Base-by-base conservation (phyloP, 1,140 invertebrate genomes). In the Bombus turneri region DNA sequence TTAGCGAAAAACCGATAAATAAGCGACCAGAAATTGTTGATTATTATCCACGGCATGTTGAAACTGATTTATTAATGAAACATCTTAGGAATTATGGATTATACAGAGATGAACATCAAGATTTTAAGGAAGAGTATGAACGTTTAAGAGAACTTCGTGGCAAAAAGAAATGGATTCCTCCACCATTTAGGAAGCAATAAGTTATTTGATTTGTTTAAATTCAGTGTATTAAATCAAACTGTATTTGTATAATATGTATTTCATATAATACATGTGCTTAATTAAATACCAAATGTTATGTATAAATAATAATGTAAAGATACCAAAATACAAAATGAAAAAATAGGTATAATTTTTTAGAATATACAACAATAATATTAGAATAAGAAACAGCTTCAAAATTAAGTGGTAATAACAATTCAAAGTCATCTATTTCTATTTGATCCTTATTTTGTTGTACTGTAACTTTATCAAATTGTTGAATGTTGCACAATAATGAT, bases 121-220 rank as follows among this genome's bases (percentile, higher is more conserved):
- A 99, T 95, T 99, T 99, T 91, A 97, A 97, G 87, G 98, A 99
- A 68, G 98, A 99, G 94, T 98, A 98, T 96, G 96, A 96, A 84
- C 95, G 98, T 83, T 95, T 98, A 81, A 95, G 97, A 87, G 96
- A 95, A 77, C 95, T 99, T 28, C 95, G 98, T 83, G 98, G 98
- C 31, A 99, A 99, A 78, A 37, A 25, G 1, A 88, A 79, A 43
- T 91, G 87, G 85, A 9, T 88, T 80, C 22, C 85, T 39, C 83
- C 87, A 66, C 13, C 0, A 15, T 68, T 28, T 25, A 86, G 78
- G 62, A 81, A 88, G 41, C 6, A 74, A 57, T 71, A 2, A 47
- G 15, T 72, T 73, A 41, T 77, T 25, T 64, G 74, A 81, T 25
- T n/a, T 22, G 47, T 12, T n/a, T 66, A 6, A 62, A 73, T n/a